These are phyloP conservation scores for Ellobius talpinus DNA, from an alignment of 2,113 vertebrate species.

Conservation along the genomic window DNA sequence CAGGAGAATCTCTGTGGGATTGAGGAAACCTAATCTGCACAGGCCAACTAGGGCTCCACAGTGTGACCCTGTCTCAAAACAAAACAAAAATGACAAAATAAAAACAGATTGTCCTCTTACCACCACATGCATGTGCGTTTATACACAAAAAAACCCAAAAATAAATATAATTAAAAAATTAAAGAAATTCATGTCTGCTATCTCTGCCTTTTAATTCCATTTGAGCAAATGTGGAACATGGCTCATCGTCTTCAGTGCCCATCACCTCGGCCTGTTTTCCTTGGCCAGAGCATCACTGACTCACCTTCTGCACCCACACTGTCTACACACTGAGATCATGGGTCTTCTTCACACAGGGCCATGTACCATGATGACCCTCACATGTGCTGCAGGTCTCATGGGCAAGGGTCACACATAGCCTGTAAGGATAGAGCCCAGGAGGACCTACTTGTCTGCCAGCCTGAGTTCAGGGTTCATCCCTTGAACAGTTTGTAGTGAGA, in stretches of 20 bases:
- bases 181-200: neutral
- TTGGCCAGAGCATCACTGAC: no score
- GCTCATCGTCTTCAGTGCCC: neutral
- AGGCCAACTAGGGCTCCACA: neutral
- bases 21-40: neutral
- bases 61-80: neutral
- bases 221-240: neutral
- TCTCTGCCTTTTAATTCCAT: neutral
- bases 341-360: neutral
- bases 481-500: neutral
- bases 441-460: neutral
- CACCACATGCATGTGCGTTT: neutral
- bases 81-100: no score
- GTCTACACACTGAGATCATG: neutral
- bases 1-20: neutral
- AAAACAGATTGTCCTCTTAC: neutral
- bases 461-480: neutral
- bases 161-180: neutral
- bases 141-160: neutral
- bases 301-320: neutral
- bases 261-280: neutral
- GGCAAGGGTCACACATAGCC: neutral
- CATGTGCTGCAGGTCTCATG: neutral
- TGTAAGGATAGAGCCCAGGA: neutral
- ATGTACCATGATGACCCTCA: neutral